Evolutionary conservation across 2,797 vertebrate species (phyloP), one percentile per base, ranked within the genome.

Genomic region (Enteromius trimaculatus): DNA sequence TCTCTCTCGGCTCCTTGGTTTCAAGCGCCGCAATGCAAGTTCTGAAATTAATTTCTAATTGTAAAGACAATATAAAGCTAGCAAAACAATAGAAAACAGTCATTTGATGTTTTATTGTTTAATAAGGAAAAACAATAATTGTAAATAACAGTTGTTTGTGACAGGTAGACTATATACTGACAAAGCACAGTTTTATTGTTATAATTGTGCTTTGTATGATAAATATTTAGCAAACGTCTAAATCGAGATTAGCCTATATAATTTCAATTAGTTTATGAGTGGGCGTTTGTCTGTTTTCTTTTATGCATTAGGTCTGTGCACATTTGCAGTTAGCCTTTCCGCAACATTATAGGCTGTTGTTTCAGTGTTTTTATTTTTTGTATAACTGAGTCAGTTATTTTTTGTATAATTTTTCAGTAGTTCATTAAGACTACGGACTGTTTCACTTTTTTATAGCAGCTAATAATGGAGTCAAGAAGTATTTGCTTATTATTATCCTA

Each of bases 11-110:
- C 31, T 42, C 26, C 14, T 55, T 79, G 21, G 47, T 37, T 31
- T 14, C 10, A 21, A 47, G 23, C 74, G n/a, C 53, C 53, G 39
- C 72, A 79, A 65, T 21, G 60, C 42, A 85, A 77, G 55, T 82
- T 68, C 26, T 44, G 62, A 71, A 74, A 80, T 66, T 82, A 34
- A 80, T 76, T 83, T 79, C 60, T 49, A 37, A 47, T 39, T 83
- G n/a, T 64, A 21, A 72, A 80, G 62, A 79, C 68, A 53, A 81
- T 83, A 83, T 84, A 75, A 85, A 58, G 42, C 53, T 55, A 80
- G 69, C 70, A 58, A 87, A 82, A 84, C 31, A 84, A 49, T 81
- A 74, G 64, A 47, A 86, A 79, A 84, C 39, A 79, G 42, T 79
- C 70, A 77, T 72, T 53, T 80, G 65, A 14, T 58, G 55, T 77